Base-by-base conservation (phyloP, 2,888 invertebrate genomes). In the Acholoe squamosa region DNA sequence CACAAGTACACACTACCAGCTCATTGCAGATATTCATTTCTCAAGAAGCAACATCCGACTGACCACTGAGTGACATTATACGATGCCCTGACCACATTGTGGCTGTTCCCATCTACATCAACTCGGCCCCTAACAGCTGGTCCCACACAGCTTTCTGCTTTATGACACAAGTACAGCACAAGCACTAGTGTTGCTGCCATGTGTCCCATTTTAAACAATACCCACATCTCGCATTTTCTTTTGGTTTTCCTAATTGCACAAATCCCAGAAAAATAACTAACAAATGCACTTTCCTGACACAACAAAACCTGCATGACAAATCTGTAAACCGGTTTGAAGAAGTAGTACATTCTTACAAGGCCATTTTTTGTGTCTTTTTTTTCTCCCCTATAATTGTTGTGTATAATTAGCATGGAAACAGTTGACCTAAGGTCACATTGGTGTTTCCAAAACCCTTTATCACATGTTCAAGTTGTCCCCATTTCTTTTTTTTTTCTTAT, bases 211-310 rank as follows among this genome's bases (percentile, higher is more conserved):
- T 7, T 14, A 61, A 7, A 61, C 61, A 1, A n/a, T 19, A 19
- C 1, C 61, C 5, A 61, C 61, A 61, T 14, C 22, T n/a, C n/a
- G 54, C 10, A 54, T 14, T 54, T 19, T n/a, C 12, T 67, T 12
- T n/a, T 7, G 67, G n/a, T 67, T 67, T 7, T 19, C 25, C 12
- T 71, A 71, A 28, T 71, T 25, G 28, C n/a, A 25, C 25, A 25
- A 71, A 71, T 71, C 71, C 71, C 71, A 71, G 71, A 71, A 71
- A 71, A 71, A 71, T 71, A 71, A 71, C 71, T 71, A 71, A 71
- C 25, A 25, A 71, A 71, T 71, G 71, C 28, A 71, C 71, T 71
- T 25, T 71, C 71, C 7, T 25, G 71, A 71, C 71, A 43, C 10
- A 71, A 71, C 71, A 1, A 28, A 71, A 71, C 71, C 25, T 25